Evolutionary conservation across 1,140 invertebrate species (phyloP).

Genomic region (Drosophila lacteicornis): DNA sequence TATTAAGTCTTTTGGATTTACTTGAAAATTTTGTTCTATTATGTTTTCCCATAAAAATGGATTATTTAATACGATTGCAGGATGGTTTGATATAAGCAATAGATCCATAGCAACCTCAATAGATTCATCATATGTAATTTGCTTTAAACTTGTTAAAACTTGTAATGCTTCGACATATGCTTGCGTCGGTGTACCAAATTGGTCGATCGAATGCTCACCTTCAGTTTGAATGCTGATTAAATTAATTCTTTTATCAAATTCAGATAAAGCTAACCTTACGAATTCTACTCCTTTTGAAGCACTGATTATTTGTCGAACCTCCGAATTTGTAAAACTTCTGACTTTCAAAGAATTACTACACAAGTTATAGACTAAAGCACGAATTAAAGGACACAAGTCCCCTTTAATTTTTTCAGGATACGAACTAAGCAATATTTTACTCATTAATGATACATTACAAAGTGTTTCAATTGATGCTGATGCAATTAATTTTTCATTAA

Average conservation of each 20-base stretch:
- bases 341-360: slow-evolving; percentile 85
- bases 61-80: slow-evolving; percentile 86
- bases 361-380: slow-evolving; percentile 88
- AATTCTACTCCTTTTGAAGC: slow-evolving; percentile 48
- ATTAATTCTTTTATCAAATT: slow-evolving; percentile 87
- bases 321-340: slow-evolving; percentile 77
- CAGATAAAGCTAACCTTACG: slow-evolving; percentile 85
- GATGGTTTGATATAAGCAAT: slow-evolving; percentile 89
- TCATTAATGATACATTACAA: slow-evolving; percentile 87
- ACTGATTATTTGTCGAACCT: slow-evolving; percentile 73
- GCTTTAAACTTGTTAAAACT: slow-evolving; percentile 69
- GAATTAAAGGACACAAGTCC: slow-evolving; percentile 87
- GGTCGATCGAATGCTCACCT: slow-evolving; percentile 78
- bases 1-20: slow-evolving; percentile 65
- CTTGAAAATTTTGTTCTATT: slow-evolving; percentile 54
- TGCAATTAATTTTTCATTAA: slow-evolving; percentile 92
- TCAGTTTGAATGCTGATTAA: slow-evolving; percentile 86
- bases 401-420: slow-evolving; percentile 87
- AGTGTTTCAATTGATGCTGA: slow-evolving; percentile 89
- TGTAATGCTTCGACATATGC: slow-evolving; percentile 69
- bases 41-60: slow-evolving; percentile 74
- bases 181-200: slow-evolving; percentile 82
- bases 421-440: slow-evolving; percentile 88
- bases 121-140: slow-evolving; percentile 85
- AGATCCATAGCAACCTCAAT: slow-evolving; percentile 87